These are phyloP conservation scores for Cataglyphis cursor DNA, from an alignment of 2,888 invertebrate genomes.

Conservation along the genomic window DNA sequence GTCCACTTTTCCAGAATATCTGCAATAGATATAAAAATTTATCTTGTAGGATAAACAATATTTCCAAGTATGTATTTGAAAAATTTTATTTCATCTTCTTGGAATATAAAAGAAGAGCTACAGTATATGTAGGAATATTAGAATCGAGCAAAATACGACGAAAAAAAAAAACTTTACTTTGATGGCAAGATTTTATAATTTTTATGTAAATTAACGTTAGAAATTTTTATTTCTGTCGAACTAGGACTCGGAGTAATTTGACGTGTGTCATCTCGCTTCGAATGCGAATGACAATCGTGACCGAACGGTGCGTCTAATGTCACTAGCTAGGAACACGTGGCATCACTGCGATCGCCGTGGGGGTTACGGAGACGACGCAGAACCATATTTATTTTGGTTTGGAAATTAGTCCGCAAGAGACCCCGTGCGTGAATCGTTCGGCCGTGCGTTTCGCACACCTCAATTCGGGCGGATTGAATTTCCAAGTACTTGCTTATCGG, in stretches of 20 bases:
- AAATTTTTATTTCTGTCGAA: background rate
- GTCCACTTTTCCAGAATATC: background rate
- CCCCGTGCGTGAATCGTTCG: slow-evolving; percentile 21
- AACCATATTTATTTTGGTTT: slow-evolving; percentile 73
- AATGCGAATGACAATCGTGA: background rate
- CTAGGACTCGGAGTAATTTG: background rate
- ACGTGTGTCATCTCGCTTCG: background rate
- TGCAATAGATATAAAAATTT: background rate
- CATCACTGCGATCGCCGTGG: slow-evolving; percentile 8
- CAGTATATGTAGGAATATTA: background rate
- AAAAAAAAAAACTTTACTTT: too few species aligned
- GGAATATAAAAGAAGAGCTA: background rate
- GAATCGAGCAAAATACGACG: background rate
- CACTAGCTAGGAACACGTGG: slow-evolving; percentile 27
- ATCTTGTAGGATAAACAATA: background rate
- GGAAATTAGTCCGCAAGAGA: slow-evolving; percentile 66
- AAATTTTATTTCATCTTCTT: background rate
- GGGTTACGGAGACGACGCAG: slow-evolving; percentile 64
- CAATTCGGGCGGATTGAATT: slow-evolving; percentile 71
- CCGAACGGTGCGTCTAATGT: background rate
- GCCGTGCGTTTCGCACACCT: slow-evolving; percentile 60
- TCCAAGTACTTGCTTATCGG: slow-evolving; percentile 83
- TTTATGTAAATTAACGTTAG: background rate
- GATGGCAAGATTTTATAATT: background rate
- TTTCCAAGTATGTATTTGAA: background rate